phyloP scores from a whole-genome alignment of 2,888 invertebrate species.

The Ptychoptera albimana region DNA sequence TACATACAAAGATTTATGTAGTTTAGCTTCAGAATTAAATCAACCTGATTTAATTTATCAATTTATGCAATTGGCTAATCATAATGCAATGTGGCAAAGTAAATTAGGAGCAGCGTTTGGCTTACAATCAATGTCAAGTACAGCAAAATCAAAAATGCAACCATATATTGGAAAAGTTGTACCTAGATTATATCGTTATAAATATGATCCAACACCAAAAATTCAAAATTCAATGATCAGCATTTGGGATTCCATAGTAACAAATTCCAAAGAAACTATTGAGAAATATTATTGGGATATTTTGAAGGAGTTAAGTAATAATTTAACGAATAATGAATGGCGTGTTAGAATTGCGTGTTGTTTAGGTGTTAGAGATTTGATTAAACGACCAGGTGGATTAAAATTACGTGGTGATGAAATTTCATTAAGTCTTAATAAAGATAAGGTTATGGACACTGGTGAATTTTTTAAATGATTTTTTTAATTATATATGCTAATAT shows the following conservation, averaged over 20 bases:
- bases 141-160: slow-evolving; percentile 69
- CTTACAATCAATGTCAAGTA: slow-evolving; percentile 69
- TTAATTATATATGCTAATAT: neutral
- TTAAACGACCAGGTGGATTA: slow-evolving; percentile 41
- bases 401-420: slow-evolving; percentile 22
- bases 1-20: slow-evolving; percentile 89
- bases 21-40: slow-evolving; percentile 83
- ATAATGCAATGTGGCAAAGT: slow-evolving; percentile 88
- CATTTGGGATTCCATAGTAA: slow-evolving; percentile 85
- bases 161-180: slow-evolving; percentile 72
- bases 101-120: slow-evolving; percentile 85
- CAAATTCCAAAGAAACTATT: slow-evolving; percentile 69
- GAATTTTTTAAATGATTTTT: neutral
- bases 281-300: slow-evolving; percentile 31
- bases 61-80: slow-evolving; percentile 91
- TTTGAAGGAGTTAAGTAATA: slow-evolving; percentile 58
- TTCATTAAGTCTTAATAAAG: too few relatives aligned
- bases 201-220: slow-evolving; percentile 84
- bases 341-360: slow-evolving; percentile 84
- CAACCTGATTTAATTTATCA: slow-evolving; percentile 91
- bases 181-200: slow-evolving; percentile 60
- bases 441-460: too few relatives aligned
- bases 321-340: slow-evolving; percentile 75
- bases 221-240: slow-evolving; percentile 86
- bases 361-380: slow-evolving; percentile 67